These are phyloP conservation scores for Eutrigla gurnardus DNA, from an alignment of 2,797 vertebrate genomes.

Conservation along the genomic window DNA sequence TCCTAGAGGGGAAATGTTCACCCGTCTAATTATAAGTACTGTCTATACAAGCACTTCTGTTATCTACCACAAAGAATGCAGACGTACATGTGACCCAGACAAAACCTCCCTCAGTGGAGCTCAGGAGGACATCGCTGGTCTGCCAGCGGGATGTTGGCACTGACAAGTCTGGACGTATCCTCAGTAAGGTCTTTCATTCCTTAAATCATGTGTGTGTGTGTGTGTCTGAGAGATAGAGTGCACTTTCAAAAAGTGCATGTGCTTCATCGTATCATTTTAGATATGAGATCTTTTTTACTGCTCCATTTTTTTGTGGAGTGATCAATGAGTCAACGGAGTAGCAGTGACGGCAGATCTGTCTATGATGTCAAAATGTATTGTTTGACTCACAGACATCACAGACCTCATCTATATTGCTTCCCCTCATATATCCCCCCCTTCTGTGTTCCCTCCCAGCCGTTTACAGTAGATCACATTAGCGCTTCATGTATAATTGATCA, in stretches of 20 bases:
- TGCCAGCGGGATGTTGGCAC: background rate
- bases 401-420: background rate
- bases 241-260: too few species aligned
- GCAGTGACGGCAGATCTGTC: slow-evolving; percentile 16
- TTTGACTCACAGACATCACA: slow-evolving; percentile 24
- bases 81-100: background rate
- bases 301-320: slow-evolving; percentile 11
- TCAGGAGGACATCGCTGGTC: slow-evolving; percentile 11
- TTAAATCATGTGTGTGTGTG: background rate
- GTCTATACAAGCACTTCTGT: background rate
- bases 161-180: slow-evolving; percentile 4
- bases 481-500: slow-evolving; percentile 62
- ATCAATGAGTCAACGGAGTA: slow-evolving; percentile 17
- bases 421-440: background rate
- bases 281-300: background rate
- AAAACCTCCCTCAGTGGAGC: slow-evolving; percentile 20
- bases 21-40: slow-evolving; percentile 49
- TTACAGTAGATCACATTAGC: slow-evolving; percentile 48
- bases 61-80: slow-evolving; percentile 14
- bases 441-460: slow-evolving; percentile 12
- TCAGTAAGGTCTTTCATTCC: background rate
- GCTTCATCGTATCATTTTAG: too few species aligned
- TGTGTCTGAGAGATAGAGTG: background rate
- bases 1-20: slow-evolving; percentile 34
- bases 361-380: slow-evolving; percentile 36